Evolutionary conservation across 2,888 invertebrate species (phyloP), one percentile per base, ranked within the genome.

Genomic region (Athetis lepigone): DNA sequence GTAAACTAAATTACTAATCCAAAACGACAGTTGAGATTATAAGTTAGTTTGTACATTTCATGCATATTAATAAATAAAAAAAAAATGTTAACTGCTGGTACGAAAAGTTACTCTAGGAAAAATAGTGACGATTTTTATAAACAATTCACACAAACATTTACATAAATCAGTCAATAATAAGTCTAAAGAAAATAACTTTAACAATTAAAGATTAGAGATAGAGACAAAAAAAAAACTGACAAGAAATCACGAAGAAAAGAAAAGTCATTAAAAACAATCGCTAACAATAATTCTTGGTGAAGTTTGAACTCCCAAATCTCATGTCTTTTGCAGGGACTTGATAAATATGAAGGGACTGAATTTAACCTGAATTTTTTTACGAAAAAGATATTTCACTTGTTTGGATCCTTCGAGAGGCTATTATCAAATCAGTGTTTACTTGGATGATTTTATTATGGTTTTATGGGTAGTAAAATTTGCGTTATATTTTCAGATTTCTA

Each of bases 201-300:
- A 61, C 70, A 70, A 70, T 70, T 58, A 77, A 80, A 71, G 64
- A 72, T 58, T 45, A 23, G 37, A 54, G 52, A 78, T 66, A 46
- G 51, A 33, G 50, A 18, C 6, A 42, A 45, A 61, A 72, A 61
- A 62, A 56, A 19, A 63, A 51, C 37, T 57, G 33, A 25, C 57
- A 27, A 59, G 59, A 63, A 54, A 56, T 63, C 29, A 21, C 33
- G 39, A 70, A 70, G 83, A 85, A 86, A 87, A 85, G 86, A 85
- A 87, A 88, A 85, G 77, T 88, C 83, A 92, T 92, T 91, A 90
- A 89, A 91, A 90, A 90, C 91, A 92, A 92, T 90, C 87, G 75
- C 79, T 40, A 77, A 87, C 86, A 85, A 88, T 91, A 90, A 88
- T 85, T 89, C 84, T 79, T 75, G 47, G 70, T 57, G 62, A 68